Conservation (phyloP, 2,113 vertebrate genomes). For the Tachysurus fulvidraco region DNA sequence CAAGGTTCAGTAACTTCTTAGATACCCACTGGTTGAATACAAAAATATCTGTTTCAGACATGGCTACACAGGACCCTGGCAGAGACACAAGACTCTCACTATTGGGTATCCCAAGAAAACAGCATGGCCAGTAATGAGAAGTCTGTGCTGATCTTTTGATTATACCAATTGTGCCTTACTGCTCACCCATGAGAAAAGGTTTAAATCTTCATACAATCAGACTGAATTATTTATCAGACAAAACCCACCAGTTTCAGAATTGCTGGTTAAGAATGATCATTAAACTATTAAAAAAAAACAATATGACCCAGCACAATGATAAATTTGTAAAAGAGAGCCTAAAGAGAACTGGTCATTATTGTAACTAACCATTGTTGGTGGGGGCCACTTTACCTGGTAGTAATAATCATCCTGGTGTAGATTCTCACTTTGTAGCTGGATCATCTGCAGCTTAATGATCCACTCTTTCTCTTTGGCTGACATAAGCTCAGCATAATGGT, state of each 20-base stretch:
- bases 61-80: background rate
- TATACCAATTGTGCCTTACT: background rate
- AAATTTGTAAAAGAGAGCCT: background rate
- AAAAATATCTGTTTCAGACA: background rate
- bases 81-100: background rate
- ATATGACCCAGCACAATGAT: background rate
- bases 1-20: background rate
- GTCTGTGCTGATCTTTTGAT: background rate
- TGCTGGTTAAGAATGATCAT: background rate
- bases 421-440: slow-evolving; percentile 92
- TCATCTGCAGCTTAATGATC: slow-evolving; percentile 91
- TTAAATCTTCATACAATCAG: background rate
- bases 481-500: slow-evolving; percentile 85
- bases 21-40: background rate
- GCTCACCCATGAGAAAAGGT: background rate
- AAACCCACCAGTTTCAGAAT: background rate
- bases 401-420: slow-evolving; percentile 89
- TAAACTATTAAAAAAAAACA: background rate
- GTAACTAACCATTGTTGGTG: background rate
- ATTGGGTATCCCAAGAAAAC: background rate
- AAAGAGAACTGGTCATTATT: background rate
- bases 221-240: background rate
- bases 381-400: slow-evolving; percentile 80
- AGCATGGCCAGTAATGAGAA: background rate
- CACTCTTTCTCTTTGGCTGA: slow-evolving; percentile 89